These are phyloP conservation scores for Picathartes gymnocephalus DNA, from an alignment of 2,113 vertebrate species.

Conservation along the genomic window DNA sequence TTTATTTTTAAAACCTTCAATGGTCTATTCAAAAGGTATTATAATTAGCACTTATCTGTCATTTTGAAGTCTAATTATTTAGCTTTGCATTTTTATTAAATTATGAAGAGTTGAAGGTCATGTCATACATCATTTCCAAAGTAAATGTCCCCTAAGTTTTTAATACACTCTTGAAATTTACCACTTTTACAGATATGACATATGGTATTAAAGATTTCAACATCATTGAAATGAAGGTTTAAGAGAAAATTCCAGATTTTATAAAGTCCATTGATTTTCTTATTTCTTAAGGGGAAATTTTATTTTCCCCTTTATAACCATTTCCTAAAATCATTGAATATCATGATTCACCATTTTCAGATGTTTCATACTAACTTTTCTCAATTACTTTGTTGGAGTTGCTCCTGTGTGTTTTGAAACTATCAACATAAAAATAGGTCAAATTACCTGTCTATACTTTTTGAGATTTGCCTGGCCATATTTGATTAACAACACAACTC, in stretches of 20 bases:
- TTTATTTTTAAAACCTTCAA: neutral
- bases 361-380: neutral
- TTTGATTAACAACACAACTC: neutral
- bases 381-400: neutral
- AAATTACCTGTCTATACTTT: neutral
- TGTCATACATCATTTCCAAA: constrained; percentile 5
- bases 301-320: neutral
- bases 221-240: neutral
- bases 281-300: neutral
- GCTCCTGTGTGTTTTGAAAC: neutral
- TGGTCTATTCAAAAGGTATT: neutral
- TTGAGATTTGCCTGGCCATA: neutral
- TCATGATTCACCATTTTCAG: neutral
- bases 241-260: neutral
- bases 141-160: neutral
- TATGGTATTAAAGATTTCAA: constrained; percentile 1
- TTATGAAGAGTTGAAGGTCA: constrained; percentile 25
- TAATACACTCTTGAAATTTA: constrained; percentile 13
- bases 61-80: constrained; percentile 27
- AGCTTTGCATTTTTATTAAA: neutral
- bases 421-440: neutral
- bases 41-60: constrained; percentile 28
- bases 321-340: neutral
- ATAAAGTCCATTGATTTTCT: neutral
- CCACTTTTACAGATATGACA: neutral